Evolutionary conservation across 2,888 invertebrate species (phyloP).

Genomic region (Ophonus ardosiacus): DNA sequence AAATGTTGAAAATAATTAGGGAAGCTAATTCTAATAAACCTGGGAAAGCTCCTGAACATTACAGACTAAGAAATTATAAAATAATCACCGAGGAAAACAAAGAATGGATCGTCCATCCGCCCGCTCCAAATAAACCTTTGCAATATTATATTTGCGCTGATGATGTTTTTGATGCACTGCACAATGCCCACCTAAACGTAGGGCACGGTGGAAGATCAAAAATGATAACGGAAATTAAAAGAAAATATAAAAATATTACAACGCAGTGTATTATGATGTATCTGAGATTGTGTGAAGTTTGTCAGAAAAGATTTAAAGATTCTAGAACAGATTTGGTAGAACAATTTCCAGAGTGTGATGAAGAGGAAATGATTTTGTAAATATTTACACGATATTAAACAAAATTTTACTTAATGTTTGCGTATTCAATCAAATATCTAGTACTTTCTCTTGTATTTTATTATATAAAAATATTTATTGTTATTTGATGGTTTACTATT

Average conservation of each 20-base stretch:
- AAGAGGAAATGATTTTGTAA: constrained; percentile 1
- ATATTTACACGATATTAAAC: background rate
- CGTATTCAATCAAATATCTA: too few species aligned
- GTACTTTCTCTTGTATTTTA: background rate
- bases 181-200: constrained; percentile 1
- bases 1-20: constrained; percentile 21
- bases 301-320: constrained; percentile 28
- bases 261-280: constrained; percentile 29
- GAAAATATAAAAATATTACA: constrained; percentile 32
- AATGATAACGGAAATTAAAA: constrained; percentile 18
- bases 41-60: background rate
- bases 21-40: background rate
- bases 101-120: constrained; percentile 30
- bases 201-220: constrained; percentile 26
- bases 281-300: constrained; percentile 16
- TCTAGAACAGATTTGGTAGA: background rate
- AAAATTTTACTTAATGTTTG: too few species aligned
- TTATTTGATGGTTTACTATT: too few species aligned
- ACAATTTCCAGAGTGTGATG: background rate
- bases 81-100: background rate
- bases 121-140: background rate
- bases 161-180: constrained; percentile 18
- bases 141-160: constrained; percentile 21
- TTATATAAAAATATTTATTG: background rate
- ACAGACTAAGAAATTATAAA: constrained; percentile 10